Conservation (phyloP, 1,140 invertebrate species). For the Hermetia illucens region DNA sequence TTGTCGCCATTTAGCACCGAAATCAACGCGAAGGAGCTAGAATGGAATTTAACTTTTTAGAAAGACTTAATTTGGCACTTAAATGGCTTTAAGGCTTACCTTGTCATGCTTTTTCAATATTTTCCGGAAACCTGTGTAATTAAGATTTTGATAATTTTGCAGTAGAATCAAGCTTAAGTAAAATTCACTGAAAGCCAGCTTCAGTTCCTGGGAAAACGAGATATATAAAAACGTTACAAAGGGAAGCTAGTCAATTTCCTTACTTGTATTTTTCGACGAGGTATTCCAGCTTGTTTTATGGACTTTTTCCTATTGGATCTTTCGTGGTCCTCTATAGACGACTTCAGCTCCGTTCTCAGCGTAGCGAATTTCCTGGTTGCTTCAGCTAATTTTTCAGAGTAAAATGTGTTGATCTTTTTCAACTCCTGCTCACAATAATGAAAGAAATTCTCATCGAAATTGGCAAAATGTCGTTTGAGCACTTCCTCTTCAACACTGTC, state of each 20-base stretch:
- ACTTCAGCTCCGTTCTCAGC: slow-evolving; percentile 76
- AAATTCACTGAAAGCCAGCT: slow-evolving; percentile 97
- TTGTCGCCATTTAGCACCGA: slow-evolving; percentile 76
- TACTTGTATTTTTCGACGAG: slow-evolving; percentile 48
- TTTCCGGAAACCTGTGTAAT: slow-evolving; percentile 98
- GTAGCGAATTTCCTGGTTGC: slow-evolving; percentile 88
- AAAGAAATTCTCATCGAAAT: slow-evolving; percentile 94
- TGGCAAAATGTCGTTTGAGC: slow-evolving; percentile 77
- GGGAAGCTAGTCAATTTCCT: neutral
- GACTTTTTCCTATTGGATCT: slow-evolving; percentile 34
- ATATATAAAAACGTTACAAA: slow-evolving; percentile 4
- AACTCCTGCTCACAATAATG: slow-evolving; percentile 90
- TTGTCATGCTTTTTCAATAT: slow-evolving; percentile 99
- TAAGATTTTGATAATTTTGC: slow-evolving; percentile 87
- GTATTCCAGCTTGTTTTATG: slow-evolving; percentile 38
- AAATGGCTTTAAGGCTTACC: slow-evolving; percentile 36
- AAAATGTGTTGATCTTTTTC: slow-evolving; percentile 94
- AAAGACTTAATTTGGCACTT: neutral
- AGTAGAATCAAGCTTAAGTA: slow-evolving; percentile 92
- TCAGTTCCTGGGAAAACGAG: slow-evolving; percentile 64
- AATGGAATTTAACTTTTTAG: slow-evolving; percentile 3
- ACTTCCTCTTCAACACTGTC: slow-evolving; percentile 81
- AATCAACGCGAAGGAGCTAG: slow-evolving; percentile 37
- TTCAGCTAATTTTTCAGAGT: slow-evolving; percentile 95
- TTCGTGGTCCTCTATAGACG: slow-evolving; percentile 52